These are phyloP conservation scores for Ondatra zibethicus DNA, from an alignment of 2,113 vertebrate genomes.

Conservation along the genomic window DNA sequence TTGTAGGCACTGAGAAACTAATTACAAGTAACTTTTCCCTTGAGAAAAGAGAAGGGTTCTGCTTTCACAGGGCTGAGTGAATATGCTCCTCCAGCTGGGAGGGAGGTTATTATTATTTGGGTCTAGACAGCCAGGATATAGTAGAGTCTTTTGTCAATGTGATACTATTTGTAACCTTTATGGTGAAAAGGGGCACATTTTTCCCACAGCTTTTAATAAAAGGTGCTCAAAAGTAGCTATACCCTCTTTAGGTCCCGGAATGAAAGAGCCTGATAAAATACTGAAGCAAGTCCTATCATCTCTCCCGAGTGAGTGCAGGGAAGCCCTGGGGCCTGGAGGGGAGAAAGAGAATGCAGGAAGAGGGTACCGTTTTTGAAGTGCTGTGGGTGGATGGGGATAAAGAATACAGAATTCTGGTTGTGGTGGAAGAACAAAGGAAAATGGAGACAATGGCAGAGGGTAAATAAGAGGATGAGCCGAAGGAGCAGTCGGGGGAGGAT, in stretches of 20 bases:
- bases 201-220: neutral
- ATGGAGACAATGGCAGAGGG: neutral
- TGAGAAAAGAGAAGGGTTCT: neutral
- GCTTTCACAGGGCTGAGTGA: neutral
- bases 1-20: neutral
- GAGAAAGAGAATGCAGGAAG: neutral
- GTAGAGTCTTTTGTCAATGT: neutral
- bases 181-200: neutral
- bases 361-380: neutral
- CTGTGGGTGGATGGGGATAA: too few relatives aligned
- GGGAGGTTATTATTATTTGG: neutral
- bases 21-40: neutral
- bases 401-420: neutral
- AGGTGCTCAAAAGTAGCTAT: constrained; percentile 8
- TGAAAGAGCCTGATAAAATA: constrained; percentile 1
- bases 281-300: neutral
- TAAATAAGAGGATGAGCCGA: neutral
- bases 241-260: neutral
- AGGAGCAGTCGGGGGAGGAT: neutral
- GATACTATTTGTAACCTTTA: neutral
- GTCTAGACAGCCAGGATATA: neutral
- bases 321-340: neutral
- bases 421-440: neutral
- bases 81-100: neutral
- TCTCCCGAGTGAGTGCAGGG: neutral